Percentiles rank a stretch among this genome's conserved stretches.
Conservation (phyloP, 2,113 vertebrate genomes). For the Melanotaenia duboulayi region DNA sequence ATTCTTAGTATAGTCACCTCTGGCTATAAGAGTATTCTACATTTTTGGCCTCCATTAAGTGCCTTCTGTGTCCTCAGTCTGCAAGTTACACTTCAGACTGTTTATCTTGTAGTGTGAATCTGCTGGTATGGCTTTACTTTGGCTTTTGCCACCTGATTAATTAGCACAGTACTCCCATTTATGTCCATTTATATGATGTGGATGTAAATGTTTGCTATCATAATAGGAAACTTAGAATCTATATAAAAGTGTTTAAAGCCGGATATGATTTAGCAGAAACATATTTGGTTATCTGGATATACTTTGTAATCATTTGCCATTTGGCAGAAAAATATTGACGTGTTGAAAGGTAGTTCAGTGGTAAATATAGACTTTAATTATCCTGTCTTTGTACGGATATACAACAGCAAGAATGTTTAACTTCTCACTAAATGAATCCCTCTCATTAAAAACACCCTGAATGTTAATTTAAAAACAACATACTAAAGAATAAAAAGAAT, state of each 20-base stretch:
- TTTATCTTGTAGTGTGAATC: constrained; percentile 7
- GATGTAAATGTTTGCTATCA: constrained; percentile 27
- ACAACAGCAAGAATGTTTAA: not conserved
- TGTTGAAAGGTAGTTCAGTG: constrained; percentile 18
- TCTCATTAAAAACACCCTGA: not conserved
- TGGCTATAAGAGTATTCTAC: too few species aligned
- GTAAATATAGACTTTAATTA: constrained; percentile 37
- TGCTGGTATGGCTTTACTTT: constrained; percentile 27
- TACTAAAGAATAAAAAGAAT: not conserved
- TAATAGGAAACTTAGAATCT: constrained; percentile 45
- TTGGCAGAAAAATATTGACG: constrained; percentile 16
- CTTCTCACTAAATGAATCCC: not conserved
- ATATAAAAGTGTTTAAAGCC: constrained; percentile 32
- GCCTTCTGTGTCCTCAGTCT: constrained; percentile 26
- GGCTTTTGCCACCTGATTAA: constrained; percentile 19
- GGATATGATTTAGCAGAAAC: constrained; percentile 35
- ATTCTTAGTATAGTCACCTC: too few species aligned
- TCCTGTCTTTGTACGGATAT: constrained; percentile 12
- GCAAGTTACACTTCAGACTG: constrained; percentile 47
- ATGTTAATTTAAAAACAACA: not conserved
- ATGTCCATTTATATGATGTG: too few species aligned
- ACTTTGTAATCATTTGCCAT: constrained; percentile 34
- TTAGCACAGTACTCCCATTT: too few species aligned
- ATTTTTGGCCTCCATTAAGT: too few species aligned
- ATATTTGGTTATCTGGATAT: constrained; percentile 32